A percentile compares a stretch with the other conserved stretches of the same genome.
These are phyloP conservation scores for Xenentodon cancila DNA, from an alignment of 2,797 vertebrate species.

Conservation along the genomic window DNA sequence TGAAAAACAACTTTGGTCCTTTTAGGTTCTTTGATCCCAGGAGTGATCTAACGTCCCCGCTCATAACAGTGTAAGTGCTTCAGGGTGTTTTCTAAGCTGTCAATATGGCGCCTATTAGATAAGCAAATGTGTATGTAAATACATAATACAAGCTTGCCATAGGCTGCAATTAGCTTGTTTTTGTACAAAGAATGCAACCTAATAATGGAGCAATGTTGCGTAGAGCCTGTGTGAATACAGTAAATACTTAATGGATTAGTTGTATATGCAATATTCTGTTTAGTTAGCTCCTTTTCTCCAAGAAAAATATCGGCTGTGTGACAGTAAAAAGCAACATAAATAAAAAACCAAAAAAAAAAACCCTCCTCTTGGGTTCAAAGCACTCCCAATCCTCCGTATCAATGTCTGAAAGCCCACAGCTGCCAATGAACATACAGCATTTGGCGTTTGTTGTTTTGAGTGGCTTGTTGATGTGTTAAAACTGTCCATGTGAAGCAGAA, in stretches of 20 bases:
- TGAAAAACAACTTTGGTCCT: slow-evolving; percentile 34
- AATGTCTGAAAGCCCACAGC: slow-evolving; percentile 52
- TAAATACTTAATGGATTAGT: slow-evolving; percentile 48
- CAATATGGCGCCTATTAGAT: slow-evolving; percentile 73
- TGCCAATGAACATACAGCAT: slow-evolving; percentile 50
- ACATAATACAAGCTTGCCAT: slow-evolving; percentile 60
- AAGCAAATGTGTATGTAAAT: slow-evolving; percentile 70
- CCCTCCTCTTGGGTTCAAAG: slow-evolving; percentile 61
- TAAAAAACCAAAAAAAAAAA: too few relatives aligned
- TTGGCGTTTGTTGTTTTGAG: slow-evolving; percentile 55
- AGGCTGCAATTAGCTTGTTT: slow-evolving; percentile 55
- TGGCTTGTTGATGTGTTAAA: slow-evolving; percentile 55
- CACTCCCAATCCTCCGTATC: slow-evolving; percentile 49
- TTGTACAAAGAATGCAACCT: slow-evolving; percentile 25
- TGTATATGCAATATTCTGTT: slow-evolving; percentile 62
- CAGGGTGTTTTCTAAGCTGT: slow-evolving; percentile 54
- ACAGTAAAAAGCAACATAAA: slow-evolving; percentile 41
- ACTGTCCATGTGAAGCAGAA: slow-evolving; percentile 53
- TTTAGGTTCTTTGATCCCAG: slow-evolving; percentile 42
- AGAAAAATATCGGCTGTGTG: slow-evolving; percentile 43
- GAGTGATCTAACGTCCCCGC: slow-evolving; percentile 53
- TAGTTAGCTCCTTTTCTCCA: slow-evolving; percentile 47
- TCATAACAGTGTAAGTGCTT: slow-evolving; percentile 34
- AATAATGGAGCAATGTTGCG: slow-evolving; percentile 26
- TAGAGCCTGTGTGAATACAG: slow-evolving; percentile 33